Percentiles rank a stretch among this genome's conserved stretches.
Evolutionary conservation across 2,797 vertebrate species (phyloP).

Genomic region (Malacoraja senta): DNA sequence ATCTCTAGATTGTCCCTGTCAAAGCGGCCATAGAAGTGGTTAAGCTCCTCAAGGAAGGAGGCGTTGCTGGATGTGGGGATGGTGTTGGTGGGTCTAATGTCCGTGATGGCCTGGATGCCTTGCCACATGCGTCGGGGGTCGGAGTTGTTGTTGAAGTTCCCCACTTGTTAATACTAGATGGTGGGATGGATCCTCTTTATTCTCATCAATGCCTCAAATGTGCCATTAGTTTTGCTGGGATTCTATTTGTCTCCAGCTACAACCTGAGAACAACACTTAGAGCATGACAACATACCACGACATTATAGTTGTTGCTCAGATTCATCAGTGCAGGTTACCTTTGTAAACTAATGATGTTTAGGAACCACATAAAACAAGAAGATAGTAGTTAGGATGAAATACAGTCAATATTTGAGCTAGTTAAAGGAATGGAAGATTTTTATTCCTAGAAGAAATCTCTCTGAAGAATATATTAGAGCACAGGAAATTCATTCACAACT

Average conservation of each 20-base stretch:
- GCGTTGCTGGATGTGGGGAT: too few species aligned
- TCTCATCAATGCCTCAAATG: background rate
- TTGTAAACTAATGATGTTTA: background rate
- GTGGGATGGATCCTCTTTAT: background rate
- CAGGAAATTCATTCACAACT: background rate
- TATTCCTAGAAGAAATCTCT: background rate
- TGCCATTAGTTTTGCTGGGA: background rate
- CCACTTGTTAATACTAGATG: background rate
- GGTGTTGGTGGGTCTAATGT: too few species aligned
- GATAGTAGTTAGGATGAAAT: background rate
- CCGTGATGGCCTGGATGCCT: too few species aligned
- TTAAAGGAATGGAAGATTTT: background rate
- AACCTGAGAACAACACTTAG: background rate
- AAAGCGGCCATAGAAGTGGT: too few species aligned
- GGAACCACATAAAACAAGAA: background rate
- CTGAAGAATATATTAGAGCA: background rate
- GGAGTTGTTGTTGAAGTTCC: too few species aligned
- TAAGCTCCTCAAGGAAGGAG: too few species aligned
- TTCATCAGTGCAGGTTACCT: background rate
- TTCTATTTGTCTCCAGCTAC: background rate
- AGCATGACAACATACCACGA: background rate
- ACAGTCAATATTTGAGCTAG: background rate
- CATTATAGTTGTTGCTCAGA: background rate
- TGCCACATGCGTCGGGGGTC: too few species aligned
- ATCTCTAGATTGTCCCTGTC: too few species aligned